Percentiles rank a stretch among this genome's conserved stretches.
These are phyloP conservation scores for Corbicula japonica DNA, from an alignment of 2,888 invertebrate genomes.

Conservation along the genomic window DNA sequence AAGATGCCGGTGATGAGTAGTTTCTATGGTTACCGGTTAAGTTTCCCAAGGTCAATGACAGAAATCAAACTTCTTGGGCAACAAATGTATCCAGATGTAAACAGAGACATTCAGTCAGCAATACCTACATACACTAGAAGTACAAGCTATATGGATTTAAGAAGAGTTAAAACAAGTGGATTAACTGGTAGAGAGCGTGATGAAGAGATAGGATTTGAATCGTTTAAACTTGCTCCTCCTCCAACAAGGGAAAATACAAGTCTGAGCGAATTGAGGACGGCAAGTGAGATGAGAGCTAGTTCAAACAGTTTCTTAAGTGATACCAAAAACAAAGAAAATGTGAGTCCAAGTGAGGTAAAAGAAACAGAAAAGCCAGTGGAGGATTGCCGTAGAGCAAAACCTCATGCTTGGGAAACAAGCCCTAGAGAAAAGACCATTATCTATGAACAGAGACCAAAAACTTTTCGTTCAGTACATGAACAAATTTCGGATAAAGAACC, in stretches of 20 bases:
- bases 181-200: not conserved
- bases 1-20: constrained; percentile 48
- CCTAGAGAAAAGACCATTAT: not conserved
- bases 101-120: constrained; percentile 46
- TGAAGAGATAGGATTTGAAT: constrained; percentile 17
- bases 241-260: constrained; percentile 25
- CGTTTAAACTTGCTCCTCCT: constrained; percentile 15
- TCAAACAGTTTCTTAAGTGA: constrained; percentile 12
- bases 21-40: constrained; percentile 55
- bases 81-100: constrained; percentile 41
- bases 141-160: not conserved
- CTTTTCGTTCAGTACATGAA: constrained; percentile 6
- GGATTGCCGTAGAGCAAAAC: not conserved
- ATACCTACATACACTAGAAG: constrained; percentile 15
- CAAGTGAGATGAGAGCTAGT: constrained; percentile 7
- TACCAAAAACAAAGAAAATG: not conserved
- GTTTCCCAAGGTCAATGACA: constrained; percentile 49
- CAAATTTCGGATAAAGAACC: constrained; percentile 9
- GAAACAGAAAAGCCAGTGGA: not conserved
- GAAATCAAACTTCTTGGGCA: constrained; percentile 64
- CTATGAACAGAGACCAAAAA: constrained; percentile 6
- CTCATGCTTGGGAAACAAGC: not conserved
- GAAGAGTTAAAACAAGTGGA: constrained; percentile 15
- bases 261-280: constrained; percentile 10
- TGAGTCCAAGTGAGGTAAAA: constrained; percentile 9